These are phyloP conservation scores for Eupithecia subumbrata DNA, from an alignment of 2,888 invertebrate species.

Conservation along the genomic window DNA sequence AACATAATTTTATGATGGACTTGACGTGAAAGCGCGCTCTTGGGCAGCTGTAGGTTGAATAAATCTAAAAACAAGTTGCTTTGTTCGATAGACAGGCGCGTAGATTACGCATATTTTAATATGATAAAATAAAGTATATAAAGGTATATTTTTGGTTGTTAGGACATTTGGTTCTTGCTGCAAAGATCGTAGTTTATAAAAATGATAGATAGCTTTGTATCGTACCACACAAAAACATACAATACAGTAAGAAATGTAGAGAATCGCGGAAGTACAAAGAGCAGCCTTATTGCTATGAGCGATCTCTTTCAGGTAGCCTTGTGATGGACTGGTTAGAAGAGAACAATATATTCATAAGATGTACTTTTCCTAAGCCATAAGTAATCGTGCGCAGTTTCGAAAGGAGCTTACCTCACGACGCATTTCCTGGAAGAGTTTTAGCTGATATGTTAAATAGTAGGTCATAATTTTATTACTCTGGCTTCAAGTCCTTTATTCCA, in stretches of 20 bases:
- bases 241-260: background rate
- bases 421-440: no score
- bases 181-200: background rate
- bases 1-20: background rate
- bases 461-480: slow-evolving; percentile 26
- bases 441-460: no score
- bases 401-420: no score
- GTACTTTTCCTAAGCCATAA: no score
- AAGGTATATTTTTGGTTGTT: background rate
- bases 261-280: background rate
- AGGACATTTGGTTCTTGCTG: background rate
- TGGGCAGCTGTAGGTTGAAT: background rate
- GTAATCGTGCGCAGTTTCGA: no score
- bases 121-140: background rate
- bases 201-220: background rate
- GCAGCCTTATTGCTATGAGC: background rate
- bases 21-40: slow-evolving; percentile 3
- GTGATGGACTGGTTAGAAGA: background rate
- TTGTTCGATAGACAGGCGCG: background rate
- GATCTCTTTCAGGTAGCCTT: background rate
- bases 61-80: background rate
- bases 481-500: slow-evolving; percentile 51
- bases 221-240: background rate
- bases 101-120: background rate
- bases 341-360: background rate